These are phyloP conservation scores for Carposina sasakii DNA, from an alignment of 1,140 invertebrate genomes.

Conservation along the genomic window DNA sequence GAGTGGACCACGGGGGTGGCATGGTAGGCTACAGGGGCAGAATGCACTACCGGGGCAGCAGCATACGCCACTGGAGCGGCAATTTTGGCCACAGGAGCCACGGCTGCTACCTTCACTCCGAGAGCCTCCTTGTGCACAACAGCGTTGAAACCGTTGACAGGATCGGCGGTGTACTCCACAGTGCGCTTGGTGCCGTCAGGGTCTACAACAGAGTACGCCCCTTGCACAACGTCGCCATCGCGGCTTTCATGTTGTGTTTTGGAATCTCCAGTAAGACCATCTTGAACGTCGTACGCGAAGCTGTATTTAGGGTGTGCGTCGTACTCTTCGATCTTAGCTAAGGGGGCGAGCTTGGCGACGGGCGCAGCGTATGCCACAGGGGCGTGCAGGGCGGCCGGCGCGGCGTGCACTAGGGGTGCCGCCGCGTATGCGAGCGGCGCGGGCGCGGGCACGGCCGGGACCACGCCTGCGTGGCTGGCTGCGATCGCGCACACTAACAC, in stretches of 20 bases:
- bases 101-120: constrained; percentile 26
- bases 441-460: too few relatives aligned
- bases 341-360: constrained; percentile 38
- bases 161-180: constrained; percentile 77
- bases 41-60: constrained; percentile 32
- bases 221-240: constrained; percentile 75
- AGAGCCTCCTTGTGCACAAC: too few relatives aligned
- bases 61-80: constrained; percentile 41
- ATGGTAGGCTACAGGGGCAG: constrained; percentile 44
- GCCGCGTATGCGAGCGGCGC: not conserved
- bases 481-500: constrained; percentile 22
- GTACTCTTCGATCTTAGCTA: constrained; percentile 34
- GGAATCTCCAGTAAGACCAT: constrained; percentile 77
- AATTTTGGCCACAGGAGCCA: constrained; percentile 43
- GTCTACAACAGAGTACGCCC: constrained; percentile 77
- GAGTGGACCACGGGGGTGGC: too few relatives aligned
- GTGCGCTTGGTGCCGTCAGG: constrained; percentile 79
- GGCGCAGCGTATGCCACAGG: constrained; percentile 37
- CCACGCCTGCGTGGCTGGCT: not conserved
- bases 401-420: not conserved
- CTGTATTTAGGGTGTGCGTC: constrained; percentile 76
- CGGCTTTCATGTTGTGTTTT: constrained; percentile 78
- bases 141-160: constrained; percentile 72
- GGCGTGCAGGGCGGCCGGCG: constrained; percentile 14
- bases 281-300: constrained; percentile 77